Evolutionary conservation across 2,888 invertebrate genomes (phyloP).

Genomic region (Trachelus iudaicus): DNA sequence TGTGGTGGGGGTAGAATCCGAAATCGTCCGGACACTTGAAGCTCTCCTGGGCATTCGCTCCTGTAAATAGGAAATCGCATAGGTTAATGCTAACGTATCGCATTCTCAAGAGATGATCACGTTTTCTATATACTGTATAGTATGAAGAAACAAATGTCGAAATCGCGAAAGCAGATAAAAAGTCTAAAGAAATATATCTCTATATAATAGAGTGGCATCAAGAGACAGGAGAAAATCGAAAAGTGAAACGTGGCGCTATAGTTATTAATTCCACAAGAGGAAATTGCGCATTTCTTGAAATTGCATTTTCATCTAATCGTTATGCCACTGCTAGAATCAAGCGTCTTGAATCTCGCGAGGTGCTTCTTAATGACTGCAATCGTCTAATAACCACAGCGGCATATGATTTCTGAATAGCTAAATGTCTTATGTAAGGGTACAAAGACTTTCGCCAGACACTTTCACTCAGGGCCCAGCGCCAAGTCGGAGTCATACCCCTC

Average conservation of each 20-base stretch:
- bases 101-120: background rate
- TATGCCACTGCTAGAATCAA: background rate
- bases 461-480: slow-evolving; percentile 53
- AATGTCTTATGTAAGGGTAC: slow-evolving; percentile 60
- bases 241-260: background rate
- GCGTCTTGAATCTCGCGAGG: background rate
- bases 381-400: slow-evolving; percentile 21
- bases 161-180: background rate
- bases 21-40: slow-evolving; percentile 96
- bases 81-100: background rate
- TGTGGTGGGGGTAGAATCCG: slow-evolving; percentile 92
- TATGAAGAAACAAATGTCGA: background rate
- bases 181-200: background rate
- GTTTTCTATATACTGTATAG: background rate
- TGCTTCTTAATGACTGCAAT: slow-evolving; percentile 3
- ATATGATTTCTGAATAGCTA: slow-evolving; percentile 55
- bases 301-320: background rate
- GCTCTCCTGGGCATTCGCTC: slow-evolving; percentile 76
- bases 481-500: background rate
- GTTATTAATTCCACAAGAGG: background rate
- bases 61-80: slow-evolving; percentile 28
- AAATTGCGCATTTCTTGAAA: background rate
- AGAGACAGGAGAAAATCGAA: background rate
- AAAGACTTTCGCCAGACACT: slow-evolving; percentile 64
- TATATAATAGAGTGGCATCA: background rate